phyloP scores from a whole-genome alignment of 1,140 invertebrate genomes.

The Formica exsecta region DNA sequence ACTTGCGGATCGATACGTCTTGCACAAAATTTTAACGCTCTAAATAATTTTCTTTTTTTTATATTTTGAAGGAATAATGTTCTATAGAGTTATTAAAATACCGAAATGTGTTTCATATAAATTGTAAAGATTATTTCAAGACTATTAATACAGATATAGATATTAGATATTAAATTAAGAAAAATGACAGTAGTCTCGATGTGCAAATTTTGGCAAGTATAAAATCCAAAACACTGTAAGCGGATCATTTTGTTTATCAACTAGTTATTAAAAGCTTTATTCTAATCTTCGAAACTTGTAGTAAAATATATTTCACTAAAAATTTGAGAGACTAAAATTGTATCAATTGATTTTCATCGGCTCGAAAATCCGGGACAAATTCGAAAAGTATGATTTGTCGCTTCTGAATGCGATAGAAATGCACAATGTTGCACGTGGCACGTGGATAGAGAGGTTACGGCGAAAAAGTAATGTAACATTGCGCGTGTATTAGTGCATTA shows the following conservation, averaged over 20 bases:
- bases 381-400: slow-evolving; percentile 42
- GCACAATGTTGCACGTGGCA: slow-evolving; percentile 6
- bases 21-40: not conserved
- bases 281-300: not conserved
- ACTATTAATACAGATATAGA: not conserved
- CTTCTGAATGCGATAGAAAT: slow-evolving; percentile 39
- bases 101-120: not conserved
- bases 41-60: not conserved
- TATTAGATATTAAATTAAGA: not conserved
- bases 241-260: not conserved
- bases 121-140: not conserved
- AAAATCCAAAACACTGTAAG: not conserved
- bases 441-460: slow-evolving; percentile 21
- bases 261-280: not conserved
- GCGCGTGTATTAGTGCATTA: slow-evolving; percentile 54
- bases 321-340: not conserved
- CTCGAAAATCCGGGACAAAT: slow-evolving; percentile 14
- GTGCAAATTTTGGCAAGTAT: not conserved
- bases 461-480: slow-evolving; percentile 46
- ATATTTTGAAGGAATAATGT: not conserved
- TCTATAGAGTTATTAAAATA: not conserved
- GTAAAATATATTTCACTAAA: not conserved
- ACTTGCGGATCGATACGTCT: not conserved
- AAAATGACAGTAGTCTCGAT: not conserved
- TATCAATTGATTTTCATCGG: not conserved